Evolutionary conservation across 2,888 invertebrate species (phyloP).

Genomic region (Andrena hattorfiana): DNA sequence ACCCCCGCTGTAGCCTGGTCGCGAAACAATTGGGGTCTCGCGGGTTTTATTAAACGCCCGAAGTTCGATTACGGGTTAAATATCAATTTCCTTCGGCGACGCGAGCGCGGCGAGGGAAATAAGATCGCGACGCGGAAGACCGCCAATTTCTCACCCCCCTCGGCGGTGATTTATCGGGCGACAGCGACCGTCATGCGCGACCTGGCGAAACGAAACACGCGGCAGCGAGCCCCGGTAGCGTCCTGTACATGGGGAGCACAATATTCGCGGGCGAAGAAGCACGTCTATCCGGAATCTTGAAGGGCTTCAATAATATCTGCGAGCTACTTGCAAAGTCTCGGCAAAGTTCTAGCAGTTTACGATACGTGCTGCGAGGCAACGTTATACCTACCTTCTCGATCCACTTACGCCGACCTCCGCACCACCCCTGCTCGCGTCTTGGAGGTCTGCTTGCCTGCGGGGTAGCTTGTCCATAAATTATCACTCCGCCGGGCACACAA

Average conservation of each 20-base stretch:
- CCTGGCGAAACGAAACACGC: slow-evolving; percentile 47
- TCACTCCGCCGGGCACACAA: slow-evolving; percentile 52
- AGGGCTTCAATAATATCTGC: slow-evolving; percentile 75
- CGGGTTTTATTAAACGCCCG: background rate
- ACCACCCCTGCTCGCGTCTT: slow-evolving; percentile 31
- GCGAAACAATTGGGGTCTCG: background rate
- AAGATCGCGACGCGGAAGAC: slow-evolving; percentile 25
- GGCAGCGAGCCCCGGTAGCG: slow-evolving; percentile 39
- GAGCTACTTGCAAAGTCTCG: slow-evolving; percentile 74
- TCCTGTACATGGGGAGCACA: slow-evolving; percentile 53
- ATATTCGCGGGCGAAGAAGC: slow-evolving; percentile 63
- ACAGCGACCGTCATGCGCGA: slow-evolving; percentile 48
- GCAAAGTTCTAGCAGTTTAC: slow-evolving; percentile 74
- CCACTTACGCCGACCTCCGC: slow-evolving; percentile 62
- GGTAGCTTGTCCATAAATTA: slow-evolving; percentile 66
- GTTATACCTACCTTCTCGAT: slow-evolving; percentile 67
- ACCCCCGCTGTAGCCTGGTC: background rate
- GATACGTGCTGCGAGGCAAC: slow-evolving; percentile 72
- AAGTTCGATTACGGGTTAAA: slow-evolving; percentile 35
- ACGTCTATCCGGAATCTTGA: slow-evolving; percentile 74
- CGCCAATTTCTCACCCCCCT: slow-evolving; percentile 48
- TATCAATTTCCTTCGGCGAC: slow-evolving; percentile 26
- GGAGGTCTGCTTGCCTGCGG: slow-evolving; percentile 47
- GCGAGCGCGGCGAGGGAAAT: slow-evolving; percentile 10
- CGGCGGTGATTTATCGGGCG: slow-evolving; percentile 55